Evolutionary conservation across 2,888 invertebrate genomes (phyloP), one percentile per base, ranked within the genome.

Genomic region (Acanthoscelides obtectus): DNA sequence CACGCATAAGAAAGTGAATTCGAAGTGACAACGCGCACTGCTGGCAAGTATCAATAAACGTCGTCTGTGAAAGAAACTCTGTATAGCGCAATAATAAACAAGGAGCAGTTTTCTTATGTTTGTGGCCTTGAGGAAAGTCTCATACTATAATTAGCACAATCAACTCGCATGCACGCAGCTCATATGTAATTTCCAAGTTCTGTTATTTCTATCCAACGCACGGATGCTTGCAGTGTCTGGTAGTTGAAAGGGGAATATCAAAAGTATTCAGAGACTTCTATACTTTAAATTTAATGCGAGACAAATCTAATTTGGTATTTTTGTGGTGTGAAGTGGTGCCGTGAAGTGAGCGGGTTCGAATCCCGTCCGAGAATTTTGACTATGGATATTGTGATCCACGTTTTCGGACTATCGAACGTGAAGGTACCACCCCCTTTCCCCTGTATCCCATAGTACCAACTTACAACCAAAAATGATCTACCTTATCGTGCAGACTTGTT

Each of bases 131-230:
- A 78, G 80, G 79, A 73, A 76, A 79, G 77, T 73, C 77, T 78
- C 78, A 78, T 79, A 79, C 80, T 81, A 81, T 81, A 82, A 82
- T 82, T 82, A 82, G 80, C 80, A 77, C 79, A 79, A 80, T 80
- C 80, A 79, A 80, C 80, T 80, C 75, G 78, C 78, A 80, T 80
- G 80, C 76, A 76, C 77, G 75, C 5, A 17, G 45, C 73, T 75
- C 77, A 67, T 74, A 72, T 70, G 64, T 21, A 67, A 72, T 70
- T 72, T 67, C n/a, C 19, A 67, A 22, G 67, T 67, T 20, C 22
- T 67, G 22, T 45, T 45, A 45, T 45, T 45, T 12, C 12, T 45
- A 45, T 45, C 17, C 5, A 45, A 17, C 45, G 45, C 45, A 45
- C 17, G 45, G 45, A 45, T 45, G 45, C 45, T 1, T 45, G 45